phyloP scores from a whole-genome alignment of 2,113 vertebrate species.

The Lycaon pictus region DNA sequence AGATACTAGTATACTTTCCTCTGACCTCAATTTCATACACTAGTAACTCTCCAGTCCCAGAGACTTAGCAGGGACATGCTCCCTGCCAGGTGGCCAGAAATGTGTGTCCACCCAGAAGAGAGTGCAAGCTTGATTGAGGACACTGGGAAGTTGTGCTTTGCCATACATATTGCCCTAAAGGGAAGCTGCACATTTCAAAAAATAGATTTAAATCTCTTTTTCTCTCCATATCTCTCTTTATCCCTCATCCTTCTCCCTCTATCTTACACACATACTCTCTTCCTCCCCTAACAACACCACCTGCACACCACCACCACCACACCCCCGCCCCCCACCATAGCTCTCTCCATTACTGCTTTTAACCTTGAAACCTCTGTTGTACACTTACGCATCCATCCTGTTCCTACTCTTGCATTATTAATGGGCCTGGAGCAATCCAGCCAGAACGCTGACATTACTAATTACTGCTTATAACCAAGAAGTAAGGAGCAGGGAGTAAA shows the following conservation, averaged over 20 bases:
- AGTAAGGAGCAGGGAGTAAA: conserved; percentile 73
- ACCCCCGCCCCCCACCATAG: background rate
- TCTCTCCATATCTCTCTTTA: background rate
- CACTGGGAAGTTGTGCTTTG: conserved; percentile 66
- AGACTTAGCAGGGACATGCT: background rate
- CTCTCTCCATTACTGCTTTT: conserved; percentile 81
- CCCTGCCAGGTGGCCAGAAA: background rate
- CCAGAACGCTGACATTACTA: conserved; percentile 82
- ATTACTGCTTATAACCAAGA: conserved; percentile 78
- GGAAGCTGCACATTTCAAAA: conserved; percentile 59
- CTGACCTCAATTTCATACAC: conserved; percentile 58
- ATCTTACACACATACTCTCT: background rate
- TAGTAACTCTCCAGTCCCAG: background rate
- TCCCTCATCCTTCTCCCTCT: background rate
- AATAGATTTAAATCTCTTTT: background rate
- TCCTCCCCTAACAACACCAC: background rate
- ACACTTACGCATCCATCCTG: conserved; percentile 60
- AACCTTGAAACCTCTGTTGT: conserved; percentile 85
- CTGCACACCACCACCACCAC: background rate
- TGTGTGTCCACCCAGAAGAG: background rate
- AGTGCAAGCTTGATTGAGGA: conserved; percentile 53
- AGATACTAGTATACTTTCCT: conserved; percentile 19
- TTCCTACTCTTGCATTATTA: conserved; percentile 86
- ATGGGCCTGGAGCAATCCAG: conserved; percentile 79
- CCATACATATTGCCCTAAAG: conserved; percentile 45